phyloP scores from a whole-genome alignment of 2,888 invertebrate genomes.

The Microctonus hyperodae region DNA sequence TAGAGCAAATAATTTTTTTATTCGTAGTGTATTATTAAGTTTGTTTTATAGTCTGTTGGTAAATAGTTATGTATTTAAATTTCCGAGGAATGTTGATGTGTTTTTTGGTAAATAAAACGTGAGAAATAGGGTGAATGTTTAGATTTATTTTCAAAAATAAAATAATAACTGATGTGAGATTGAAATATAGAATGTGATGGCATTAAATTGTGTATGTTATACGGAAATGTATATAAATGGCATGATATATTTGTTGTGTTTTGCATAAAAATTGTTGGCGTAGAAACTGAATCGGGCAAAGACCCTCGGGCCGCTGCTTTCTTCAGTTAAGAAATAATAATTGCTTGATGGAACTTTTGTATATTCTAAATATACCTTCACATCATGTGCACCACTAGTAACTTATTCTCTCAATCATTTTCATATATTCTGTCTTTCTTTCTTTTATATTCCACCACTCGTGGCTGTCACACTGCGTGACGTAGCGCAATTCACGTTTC shows the following conservation, averaged over 20 bases:
- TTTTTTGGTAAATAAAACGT: too few species aligned
- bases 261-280: conserved; percentile 14
- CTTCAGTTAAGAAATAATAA: too few species aligned
- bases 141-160: too few species aligned
- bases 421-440: neutral
- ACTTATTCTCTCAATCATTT: conserved; percentile 38
- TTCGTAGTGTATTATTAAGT: too few species aligned
- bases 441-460: conserved; percentile 19
- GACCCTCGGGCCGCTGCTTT: conserved; percentile 23
- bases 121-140: neutral
- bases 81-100: neutral
- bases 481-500: conserved; percentile 37
- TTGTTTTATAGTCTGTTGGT: too few species aligned
- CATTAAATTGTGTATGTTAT: neutral
- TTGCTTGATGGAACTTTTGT: conserved; percentile 23
- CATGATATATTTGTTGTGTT: neutral
- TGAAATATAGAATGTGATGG: neutral
- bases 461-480: conserved; percentile 43
- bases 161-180: too few species aligned
- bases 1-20: too few species aligned
- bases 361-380: conserved; percentile 20
- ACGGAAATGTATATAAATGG: neutral
- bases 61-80: too few species aligned
- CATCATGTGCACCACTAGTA: too few species aligned
- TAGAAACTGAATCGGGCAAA: conserved; percentile 12